Percentiles rank a stretch among this genome's conserved stretches.
Conservation (phyloP, 2,113 vertebrate species). For the Ariopsis seemanni region DNA sequence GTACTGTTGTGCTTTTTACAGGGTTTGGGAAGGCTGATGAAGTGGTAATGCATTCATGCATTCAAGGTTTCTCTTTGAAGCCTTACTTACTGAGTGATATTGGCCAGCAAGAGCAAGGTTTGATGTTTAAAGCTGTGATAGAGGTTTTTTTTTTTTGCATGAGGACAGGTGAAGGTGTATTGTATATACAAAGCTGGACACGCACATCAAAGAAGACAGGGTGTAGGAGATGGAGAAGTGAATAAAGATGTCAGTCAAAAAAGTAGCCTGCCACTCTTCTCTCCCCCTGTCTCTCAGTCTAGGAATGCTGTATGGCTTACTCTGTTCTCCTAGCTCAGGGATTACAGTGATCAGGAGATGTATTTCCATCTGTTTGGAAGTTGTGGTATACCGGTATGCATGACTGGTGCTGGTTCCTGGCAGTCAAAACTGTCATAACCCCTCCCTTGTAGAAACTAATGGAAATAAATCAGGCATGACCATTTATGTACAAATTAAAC, state of each 20-base stretch:
- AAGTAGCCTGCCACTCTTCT: neutral
- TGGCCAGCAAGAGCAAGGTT: neutral
- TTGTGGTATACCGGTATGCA: constrained; percentile 71
- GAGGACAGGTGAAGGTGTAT: constrained; percentile 20
- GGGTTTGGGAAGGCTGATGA: neutral
- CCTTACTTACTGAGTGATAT: neutral
- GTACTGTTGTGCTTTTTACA: neutral
- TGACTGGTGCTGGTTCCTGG: constrained; percentile 75
- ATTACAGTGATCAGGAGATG: constrained; percentile 57
- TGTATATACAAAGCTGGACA: neutral
- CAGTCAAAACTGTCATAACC: constrained; percentile 81
- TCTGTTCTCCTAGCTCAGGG: constrained; percentile 56
- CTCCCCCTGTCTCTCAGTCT: constrained; percentile 5
- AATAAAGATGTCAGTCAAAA: neutral
- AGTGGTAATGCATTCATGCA: neutral
- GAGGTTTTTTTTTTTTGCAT: neutral
- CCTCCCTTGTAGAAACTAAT: constrained; percentile 72
- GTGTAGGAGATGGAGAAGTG: neutral
- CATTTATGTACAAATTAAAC: constrained; percentile 69
- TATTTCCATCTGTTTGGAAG: constrained; percentile 75
- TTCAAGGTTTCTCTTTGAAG: neutral
- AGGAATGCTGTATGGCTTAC: constrained; percentile 47
- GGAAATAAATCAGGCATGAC: constrained; percentile 77
- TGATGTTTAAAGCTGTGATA: constrained; percentile 2
- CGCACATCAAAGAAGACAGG: neutral